Evolutionary conservation across 2,113 vertebrate species (phyloP).

Genomic region (Ginglymostoma cirratum): DNA sequence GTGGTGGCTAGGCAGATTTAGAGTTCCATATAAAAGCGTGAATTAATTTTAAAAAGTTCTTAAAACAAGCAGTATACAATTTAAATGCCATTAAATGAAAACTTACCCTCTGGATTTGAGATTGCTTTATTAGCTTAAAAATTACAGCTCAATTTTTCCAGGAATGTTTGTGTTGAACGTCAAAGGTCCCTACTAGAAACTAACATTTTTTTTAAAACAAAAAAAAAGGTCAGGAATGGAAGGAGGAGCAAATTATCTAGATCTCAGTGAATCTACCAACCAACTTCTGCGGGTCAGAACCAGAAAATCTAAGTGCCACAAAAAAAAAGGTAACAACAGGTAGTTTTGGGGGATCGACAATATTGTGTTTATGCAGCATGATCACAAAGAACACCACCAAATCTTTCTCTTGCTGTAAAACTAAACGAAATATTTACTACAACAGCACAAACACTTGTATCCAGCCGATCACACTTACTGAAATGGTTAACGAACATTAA

Average conservation of each 20-base stretch:
- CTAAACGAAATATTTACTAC: neutral
- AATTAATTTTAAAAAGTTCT: no score
- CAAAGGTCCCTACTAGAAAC: neutral
- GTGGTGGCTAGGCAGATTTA: neutral
- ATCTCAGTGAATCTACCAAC: neutral
- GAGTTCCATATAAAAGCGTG: neutral
- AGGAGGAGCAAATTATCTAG: neutral
- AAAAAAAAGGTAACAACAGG: neutral
- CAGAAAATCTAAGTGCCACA: neutral
- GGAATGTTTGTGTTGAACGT: neutral
- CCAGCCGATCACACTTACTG: no score
- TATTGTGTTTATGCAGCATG: neutral
- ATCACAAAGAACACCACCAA: neutral
- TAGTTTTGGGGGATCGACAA: neutral
- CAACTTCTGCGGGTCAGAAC: neutral
- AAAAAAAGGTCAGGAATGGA: no score
- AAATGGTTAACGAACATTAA: neutral
- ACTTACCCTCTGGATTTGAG: neutral
- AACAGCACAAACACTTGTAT: neutral
- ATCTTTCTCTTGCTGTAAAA: neutral
- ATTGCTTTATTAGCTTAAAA: neutral
- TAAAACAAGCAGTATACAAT: neutral
- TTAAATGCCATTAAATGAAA: neutral
- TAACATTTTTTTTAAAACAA: neutral
- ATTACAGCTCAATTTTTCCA: neutral